These are phyloP conservation scores for Mythimna loreyi DNA, from an alignment of 2,888 invertebrate genomes.

Conservation along the genomic window DNA sequence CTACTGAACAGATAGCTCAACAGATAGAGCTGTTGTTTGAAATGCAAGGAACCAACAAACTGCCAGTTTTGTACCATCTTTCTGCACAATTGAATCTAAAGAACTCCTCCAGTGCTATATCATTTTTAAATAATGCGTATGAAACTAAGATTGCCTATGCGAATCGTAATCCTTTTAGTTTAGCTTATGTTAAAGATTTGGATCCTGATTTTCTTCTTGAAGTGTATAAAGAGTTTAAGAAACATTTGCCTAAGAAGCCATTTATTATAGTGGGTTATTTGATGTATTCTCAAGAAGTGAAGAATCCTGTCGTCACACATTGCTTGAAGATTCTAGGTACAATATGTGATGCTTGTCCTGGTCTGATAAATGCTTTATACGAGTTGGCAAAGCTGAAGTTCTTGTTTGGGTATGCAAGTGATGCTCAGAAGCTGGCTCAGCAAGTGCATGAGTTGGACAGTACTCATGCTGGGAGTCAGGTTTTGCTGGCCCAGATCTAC, in stretches of 20 bases:
- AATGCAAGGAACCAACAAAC: slow-evolving; percentile 92
- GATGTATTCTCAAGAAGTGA: slow-evolving; percentile 85
- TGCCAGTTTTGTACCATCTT: slow-evolving; percentile 93
- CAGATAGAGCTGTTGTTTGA: slow-evolving; percentile 97
- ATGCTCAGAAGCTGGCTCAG: slow-evolving; percentile 93
- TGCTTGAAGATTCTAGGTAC: slow-evolving; percentile 93
- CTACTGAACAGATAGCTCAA: slow-evolving; percentile 94
- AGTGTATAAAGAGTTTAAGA: slow-evolving; percentile 94
- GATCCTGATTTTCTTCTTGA: slow-evolving; percentile 97
- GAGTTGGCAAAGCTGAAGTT: slow-evolving; percentile 95
- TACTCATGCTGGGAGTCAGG: slow-evolving; percentile 95
- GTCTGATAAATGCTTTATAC: slow-evolving; percentile 92
- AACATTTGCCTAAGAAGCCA: slow-evolving; percentile 93
- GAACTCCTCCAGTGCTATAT: slow-evolving; percentile 89
- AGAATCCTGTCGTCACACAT: slow-evolving; percentile 87
- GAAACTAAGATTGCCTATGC: slow-evolving; percentile 85
- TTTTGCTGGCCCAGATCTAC: slow-evolving; percentile 96
- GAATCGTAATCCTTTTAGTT: slow-evolving; percentile 92
- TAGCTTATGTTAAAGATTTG: slow-evolving; percentile 93
- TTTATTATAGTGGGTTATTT: slow-evolving; percentile 86
- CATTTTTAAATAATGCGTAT: slow-evolving; percentile 92
- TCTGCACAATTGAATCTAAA: slow-evolving; percentile 92
- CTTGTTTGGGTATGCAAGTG: slow-evolving; percentile 94
- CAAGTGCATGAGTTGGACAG: slow-evolving; percentile 94
- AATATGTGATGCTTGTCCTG: slow-evolving; percentile 95